A percentile compares a stretch with the other conserved stretches of the same genome.
phyloP scores from a whole-genome alignment of 2,797 vertebrate genomes.

The Podarcis lilfordi region DNA sequence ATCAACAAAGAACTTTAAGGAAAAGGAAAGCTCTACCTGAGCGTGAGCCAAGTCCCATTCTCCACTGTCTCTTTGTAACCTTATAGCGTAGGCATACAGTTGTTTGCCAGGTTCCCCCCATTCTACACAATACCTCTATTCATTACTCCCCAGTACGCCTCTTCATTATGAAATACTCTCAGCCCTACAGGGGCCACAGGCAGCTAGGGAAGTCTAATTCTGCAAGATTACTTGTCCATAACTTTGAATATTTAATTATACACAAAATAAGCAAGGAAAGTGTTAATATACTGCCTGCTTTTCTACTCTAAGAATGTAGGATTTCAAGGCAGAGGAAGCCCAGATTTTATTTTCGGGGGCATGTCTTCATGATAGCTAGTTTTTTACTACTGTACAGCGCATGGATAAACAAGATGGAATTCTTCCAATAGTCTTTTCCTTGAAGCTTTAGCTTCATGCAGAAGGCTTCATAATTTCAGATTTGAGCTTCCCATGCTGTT shows the following conservation, averaged over 20 bases:
- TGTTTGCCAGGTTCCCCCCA: constrained; percentile 2
- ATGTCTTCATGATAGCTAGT: neutral
- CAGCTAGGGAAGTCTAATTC: neutral
- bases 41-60: rapidly evolving
- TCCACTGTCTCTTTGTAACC: rapidly evolving
- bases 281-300: neutral
- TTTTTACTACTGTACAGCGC: too few species aligned
- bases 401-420: neutral
- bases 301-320: neutral
- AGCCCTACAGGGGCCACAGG: neutral
- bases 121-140: neutral
- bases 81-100: neutral
- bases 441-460: neutral
- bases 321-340: neutral
- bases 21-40: constrained; percentile 5
- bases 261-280: neutral
- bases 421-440: neutral
- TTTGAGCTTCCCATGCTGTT: neutral
- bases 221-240: neutral
- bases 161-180: constrained; percentile 1
- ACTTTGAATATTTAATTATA: constrained; percentile 1
- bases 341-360: neutral
- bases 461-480: neutral
- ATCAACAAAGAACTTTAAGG: neutral
- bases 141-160: neutral